Conservation (phyloP, 2,113 vertebrate genomes). For the Eurypyga helias region DNA sequence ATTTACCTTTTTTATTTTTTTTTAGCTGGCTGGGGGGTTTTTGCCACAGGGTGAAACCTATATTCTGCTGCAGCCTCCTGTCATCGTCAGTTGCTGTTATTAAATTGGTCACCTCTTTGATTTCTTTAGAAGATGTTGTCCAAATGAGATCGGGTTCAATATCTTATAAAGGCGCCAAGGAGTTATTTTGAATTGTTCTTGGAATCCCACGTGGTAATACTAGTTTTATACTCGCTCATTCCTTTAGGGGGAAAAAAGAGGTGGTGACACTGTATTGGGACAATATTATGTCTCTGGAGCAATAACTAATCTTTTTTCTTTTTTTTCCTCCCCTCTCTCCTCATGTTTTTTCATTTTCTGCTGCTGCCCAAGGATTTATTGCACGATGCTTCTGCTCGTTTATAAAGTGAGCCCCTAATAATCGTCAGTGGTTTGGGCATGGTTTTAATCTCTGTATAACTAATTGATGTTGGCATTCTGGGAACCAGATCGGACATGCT, state of each 20-base stretch:
- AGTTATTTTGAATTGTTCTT: slow-evolving; percentile 47
- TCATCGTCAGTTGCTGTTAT: neutral
- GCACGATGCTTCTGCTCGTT: slow-evolving; percentile 29
- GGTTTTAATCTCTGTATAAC: slow-evolving; percentile 21
- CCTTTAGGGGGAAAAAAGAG: slow-evolving; percentile 4
- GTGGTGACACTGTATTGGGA: slow-evolving; percentile 2
- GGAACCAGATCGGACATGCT: neutral
- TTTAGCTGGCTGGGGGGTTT: neutral
- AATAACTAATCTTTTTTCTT: neutral
- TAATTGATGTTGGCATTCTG: neutral
- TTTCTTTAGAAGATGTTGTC: slow-evolving; percentile 41
- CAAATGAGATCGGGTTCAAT: slow-evolving; percentile 20
- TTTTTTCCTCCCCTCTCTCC: neutral
- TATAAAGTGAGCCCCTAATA: slow-evolving; percentile 49
- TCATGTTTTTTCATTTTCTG: slow-evolving; percentile 16
- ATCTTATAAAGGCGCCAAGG: slow-evolving; percentile 28
- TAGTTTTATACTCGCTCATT: neutral
- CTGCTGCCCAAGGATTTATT: slow-evolving; percentile 52
- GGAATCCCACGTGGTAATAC: neutral
- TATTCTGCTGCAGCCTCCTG: neutral
- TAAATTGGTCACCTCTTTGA: slow-evolving; percentile 42
- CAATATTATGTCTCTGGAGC: neutral
- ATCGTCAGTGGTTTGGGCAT: slow-evolving; percentile 32
- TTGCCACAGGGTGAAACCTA: neutral
- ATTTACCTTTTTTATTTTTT: neutral